These are phyloP conservation scores for Endomychus coccineus DNA, from an alignment of 2,888 invertebrate genomes.

Conservation along the genomic window DNA sequence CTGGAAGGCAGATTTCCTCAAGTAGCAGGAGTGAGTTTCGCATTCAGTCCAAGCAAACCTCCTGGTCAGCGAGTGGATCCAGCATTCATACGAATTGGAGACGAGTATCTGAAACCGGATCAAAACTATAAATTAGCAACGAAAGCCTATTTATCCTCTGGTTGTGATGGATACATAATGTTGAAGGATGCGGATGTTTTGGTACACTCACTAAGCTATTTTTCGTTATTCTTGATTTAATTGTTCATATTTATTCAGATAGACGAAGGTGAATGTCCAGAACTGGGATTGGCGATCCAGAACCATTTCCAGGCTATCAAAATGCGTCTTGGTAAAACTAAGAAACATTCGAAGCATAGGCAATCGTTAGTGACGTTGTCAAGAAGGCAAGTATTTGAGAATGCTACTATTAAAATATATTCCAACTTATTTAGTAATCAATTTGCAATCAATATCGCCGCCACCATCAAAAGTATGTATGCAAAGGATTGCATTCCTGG, in stretches of 20 bases:
- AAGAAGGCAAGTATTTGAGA: slow-evolving; percentile 55
- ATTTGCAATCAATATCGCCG: too few species aligned
- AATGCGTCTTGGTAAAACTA: slow-evolving; percentile 64
- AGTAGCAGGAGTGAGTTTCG: slow-evolving; percentile 71
- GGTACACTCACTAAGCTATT: slow-evolving; percentile 56
- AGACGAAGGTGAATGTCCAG: slow-evolving; percentile 78
- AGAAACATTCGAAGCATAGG: slow-evolving; percentile 69
- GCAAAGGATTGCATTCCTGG: too few species aligned
- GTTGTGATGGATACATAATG: slow-evolving; percentile 81
- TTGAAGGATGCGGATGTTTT: slow-evolving; percentile 63
- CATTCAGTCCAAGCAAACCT: slow-evolving; percentile 64
- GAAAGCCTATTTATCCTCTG: slow-evolving; percentile 72
- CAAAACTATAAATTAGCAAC: slow-evolving; percentile 71
- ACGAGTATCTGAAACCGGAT: slow-evolving; percentile 66
- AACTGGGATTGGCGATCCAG: slow-evolving; percentile 75
- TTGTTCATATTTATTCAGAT: slow-evolving; percentile 47
- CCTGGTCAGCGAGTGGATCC: slow-evolving; percentile 64
- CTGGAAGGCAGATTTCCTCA: slow-evolving; percentile 85
- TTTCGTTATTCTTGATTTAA: too few species aligned
- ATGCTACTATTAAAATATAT: too few species aligned
- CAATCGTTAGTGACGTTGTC: slow-evolving; percentile 81
- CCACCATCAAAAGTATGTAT: too few species aligned
- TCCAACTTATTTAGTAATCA: too few species aligned
- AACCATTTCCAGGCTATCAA: slow-evolving; percentile 86
- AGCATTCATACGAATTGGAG: slow-evolving; percentile 72